Conservation (phyloP, 2,113 vertebrate genomes). For the Vulpes ferrilata region DNA sequence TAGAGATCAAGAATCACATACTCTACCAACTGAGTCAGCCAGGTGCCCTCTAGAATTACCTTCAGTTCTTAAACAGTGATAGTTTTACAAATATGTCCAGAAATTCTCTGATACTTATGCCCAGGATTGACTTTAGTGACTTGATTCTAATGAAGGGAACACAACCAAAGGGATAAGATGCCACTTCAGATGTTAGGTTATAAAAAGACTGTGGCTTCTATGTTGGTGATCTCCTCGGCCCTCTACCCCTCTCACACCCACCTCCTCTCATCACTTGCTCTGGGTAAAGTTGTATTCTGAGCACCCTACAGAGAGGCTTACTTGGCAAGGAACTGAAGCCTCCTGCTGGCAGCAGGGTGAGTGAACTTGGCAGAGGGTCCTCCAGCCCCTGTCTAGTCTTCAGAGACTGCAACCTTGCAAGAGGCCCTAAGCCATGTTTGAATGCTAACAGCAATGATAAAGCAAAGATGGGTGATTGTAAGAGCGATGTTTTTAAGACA, state of each 20-base stretch:
- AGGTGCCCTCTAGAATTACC: not conserved
- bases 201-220: not conserved
- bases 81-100: not conserved
- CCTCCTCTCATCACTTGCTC: not conserved
- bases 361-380: not conserved
- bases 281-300: not conserved
- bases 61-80: not conserved
- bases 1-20: not conserved
- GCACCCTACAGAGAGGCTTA: not conserved
- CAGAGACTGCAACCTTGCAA: not conserved
- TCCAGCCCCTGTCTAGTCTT: not conserved
- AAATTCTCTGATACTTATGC: not conserved
- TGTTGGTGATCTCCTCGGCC: not conserved
- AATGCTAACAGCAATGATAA: not conserved
- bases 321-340: not conserved
- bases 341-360: not conserved
- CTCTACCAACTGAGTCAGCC: not conserved
- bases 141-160: not conserved
- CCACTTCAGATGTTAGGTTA: not conserved
- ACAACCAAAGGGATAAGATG: not conserved
- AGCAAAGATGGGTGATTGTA: not conserved
- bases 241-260: not conserved
- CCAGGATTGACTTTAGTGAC: not conserved
- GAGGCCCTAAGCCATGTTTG: not conserved
- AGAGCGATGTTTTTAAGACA: conserved; percentile 16